Percentiles rank a stretch among this genome's conserved stretches.
Conservation (phyloP, 2,888 invertebrate species). For the Eledona agricola region DNA sequence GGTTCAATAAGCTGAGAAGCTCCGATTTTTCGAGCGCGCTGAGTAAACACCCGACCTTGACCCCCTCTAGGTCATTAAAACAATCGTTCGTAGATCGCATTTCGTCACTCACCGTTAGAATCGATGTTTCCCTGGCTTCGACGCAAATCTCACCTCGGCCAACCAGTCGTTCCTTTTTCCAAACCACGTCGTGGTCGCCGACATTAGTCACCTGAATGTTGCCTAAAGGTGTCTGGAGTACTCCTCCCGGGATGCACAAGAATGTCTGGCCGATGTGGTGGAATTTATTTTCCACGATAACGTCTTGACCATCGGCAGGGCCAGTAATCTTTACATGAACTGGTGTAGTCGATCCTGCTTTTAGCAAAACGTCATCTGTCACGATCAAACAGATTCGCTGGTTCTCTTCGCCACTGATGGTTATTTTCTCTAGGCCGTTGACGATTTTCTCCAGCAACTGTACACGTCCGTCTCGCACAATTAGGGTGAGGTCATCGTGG, state of each 20-base stretch:
- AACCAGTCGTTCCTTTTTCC: too few species aligned
- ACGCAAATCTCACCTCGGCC: too few species aligned
- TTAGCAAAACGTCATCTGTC: not conserved
- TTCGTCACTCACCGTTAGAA: too few species aligned
- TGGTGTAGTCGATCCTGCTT: not conserved
- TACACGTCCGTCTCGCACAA: not conserved
- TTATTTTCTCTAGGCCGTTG: not conserved
- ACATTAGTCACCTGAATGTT: too few species aligned
- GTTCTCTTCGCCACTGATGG: not conserved
- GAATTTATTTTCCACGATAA: constrained; percentile 44
- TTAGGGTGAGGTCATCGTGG: constrained; percentile 6
- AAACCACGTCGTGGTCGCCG: too few species aligned
- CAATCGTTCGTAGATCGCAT: too few species aligned
- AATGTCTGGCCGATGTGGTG: constrained; percentile 42
- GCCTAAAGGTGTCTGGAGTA: constrained; percentile 48
- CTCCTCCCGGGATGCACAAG: constrained; percentile 49
- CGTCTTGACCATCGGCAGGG: not conserved
- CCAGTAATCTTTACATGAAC: not conserved
- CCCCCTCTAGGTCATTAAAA: too few species aligned
- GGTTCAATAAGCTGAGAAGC: too few species aligned
- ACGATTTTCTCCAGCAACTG: not conserved
- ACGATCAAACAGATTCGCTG: not conserved
- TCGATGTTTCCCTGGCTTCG: too few species aligned
- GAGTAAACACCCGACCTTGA: too few species aligned
- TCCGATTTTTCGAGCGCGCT: too few species aligned